Conservation (phyloP, 37 sponge, comb jelly and placozoan genomes). For the Spongia lamella region DNA sequence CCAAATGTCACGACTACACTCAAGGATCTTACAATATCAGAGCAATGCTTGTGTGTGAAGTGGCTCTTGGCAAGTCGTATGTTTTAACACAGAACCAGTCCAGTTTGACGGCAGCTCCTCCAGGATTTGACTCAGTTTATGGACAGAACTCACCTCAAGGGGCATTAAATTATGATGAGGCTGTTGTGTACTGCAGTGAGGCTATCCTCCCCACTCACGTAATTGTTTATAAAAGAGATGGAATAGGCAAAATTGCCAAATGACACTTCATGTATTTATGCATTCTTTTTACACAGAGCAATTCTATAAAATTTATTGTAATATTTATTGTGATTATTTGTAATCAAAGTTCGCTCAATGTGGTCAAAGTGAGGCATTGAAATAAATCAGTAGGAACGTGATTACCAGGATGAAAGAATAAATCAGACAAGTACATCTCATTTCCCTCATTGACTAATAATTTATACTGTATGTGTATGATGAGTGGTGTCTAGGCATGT, state of each 20-base stretch:
- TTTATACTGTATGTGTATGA: no score
- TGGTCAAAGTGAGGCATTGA: no score
- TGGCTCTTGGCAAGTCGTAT: constrained; percentile 47
- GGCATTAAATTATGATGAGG: constrained; percentile 61
- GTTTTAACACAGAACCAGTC: constrained; percentile 23
- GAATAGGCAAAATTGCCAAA: constrained; percentile 58
- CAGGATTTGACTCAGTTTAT: constrained; percentile 48
- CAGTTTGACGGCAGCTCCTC: constrained; percentile 22
- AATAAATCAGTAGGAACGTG: no score
- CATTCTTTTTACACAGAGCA: no score
- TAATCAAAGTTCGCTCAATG: no score
- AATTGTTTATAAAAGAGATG: constrained; percentile 53
- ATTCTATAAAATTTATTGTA: no score
- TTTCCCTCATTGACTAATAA: no score
- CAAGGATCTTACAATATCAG: constrained; percentile 46
- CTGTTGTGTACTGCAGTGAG: constrained; percentile 35
- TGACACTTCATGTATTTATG: background rate
- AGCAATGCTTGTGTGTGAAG: constrained; percentile 49
- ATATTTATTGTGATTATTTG: no score
- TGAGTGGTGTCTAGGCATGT: no score
- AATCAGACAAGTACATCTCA: no score
- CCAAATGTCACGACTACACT: constrained; percentile 85
- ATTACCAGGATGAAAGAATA: no score
- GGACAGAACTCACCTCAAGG: constrained; percentile 28
- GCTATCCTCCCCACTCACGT: constrained; percentile 51